Base-by-base conservation (phyloP, 2,113 vertebrate genomes). In the Thymallus thymallus region DNA sequence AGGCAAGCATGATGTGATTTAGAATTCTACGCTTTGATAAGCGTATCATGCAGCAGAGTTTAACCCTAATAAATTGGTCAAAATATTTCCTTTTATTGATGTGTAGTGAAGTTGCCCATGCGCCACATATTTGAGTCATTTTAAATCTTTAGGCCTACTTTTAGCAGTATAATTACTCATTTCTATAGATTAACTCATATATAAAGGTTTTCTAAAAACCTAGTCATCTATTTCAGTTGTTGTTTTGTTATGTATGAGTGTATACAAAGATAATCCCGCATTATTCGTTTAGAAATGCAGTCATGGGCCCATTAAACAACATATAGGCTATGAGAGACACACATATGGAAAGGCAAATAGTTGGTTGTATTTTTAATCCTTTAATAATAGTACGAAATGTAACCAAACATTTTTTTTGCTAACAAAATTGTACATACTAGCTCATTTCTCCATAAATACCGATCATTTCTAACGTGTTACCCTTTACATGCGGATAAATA, bases 401-500 rank as follows among this genome's bases (percentile, higher is more conserved):
- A 98, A 98, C 96, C 96, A 98, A 99, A 99, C 96, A 98, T 94
- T 96, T 95, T n/a, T 41, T 51, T 94, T 96, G 95, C 95, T 96
- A 98, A 98, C 96, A 98, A 98, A 96, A 96, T 96, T 96, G 96
- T 95, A 98, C 97, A 98, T 95, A 98, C 94, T 95, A 96, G 95
- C 94, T 95, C 92, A 95, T 97, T 96, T 98, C 96, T 93, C 94
- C 96, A 98, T 98, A 98, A 98, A 99, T 98, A 99, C 94, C 96
- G 96, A 96, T 95, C 94, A 97, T 94, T 93, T 97, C 95, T 97
- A 98, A 97, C 96, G 94, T 96, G 94, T 96, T 95, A 95, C 94
- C 94, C 95, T 98, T 97, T 97, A 98, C 97, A 99, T 99, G 97
- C 96, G 95, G 96, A 98, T 99, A 98, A 97, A 99, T 98, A 98